Percentiles rank a stretch among this genome's conserved stretches.
These are phyloP conservation scores for Crotalus horridus DNA, from an alignment of 2,113 vertebrate species.

Conservation along the genomic window DNA sequence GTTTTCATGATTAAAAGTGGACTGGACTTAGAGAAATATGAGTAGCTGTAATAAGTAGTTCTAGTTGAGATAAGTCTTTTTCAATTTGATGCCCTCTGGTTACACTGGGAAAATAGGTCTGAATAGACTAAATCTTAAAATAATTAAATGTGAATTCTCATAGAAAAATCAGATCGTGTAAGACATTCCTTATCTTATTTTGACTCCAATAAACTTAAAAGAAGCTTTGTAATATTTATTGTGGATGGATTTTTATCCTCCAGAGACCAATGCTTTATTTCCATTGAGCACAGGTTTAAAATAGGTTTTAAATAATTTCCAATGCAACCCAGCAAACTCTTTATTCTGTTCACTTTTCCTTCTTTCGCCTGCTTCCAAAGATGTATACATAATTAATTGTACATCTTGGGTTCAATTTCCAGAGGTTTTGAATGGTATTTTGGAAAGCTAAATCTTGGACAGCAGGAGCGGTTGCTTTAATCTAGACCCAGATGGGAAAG, in stretches of 20 bases:
- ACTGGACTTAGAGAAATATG: neutral
- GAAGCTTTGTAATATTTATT: neutral
- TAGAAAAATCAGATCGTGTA: neutral
- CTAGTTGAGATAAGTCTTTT: neutral
- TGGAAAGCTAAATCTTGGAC: slow-evolving; percentile 53
- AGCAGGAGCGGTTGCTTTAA: slow-evolving; percentile 51
- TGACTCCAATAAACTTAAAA: neutral
- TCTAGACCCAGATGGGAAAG: slow-evolving; percentile 62
- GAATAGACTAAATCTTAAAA: neutral
- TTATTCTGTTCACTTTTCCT: neutral
- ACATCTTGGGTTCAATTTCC: slow-evolving; percentile 63
- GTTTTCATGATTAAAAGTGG: neutral
- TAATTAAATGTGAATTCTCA: neutral
- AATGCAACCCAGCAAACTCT: neutral
- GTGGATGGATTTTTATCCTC: neutral
- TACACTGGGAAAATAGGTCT: neutral
- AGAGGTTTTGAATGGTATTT: slow-evolving; percentile 61
- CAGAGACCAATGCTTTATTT: neutral
- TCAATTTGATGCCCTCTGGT: neutral
- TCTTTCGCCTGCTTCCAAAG: neutral
- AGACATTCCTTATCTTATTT: neutral
- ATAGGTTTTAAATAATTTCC: neutral
- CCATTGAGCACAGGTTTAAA: neutral
- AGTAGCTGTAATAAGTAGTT: neutral
- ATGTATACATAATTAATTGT: slow-evolving; percentile 51